Percentiles rank a stretch among this genome's conserved stretches.
Evolutionary conservation across 2,888 invertebrate species (phyloP).

Genomic region (Apotomis turbidana): DNA sequence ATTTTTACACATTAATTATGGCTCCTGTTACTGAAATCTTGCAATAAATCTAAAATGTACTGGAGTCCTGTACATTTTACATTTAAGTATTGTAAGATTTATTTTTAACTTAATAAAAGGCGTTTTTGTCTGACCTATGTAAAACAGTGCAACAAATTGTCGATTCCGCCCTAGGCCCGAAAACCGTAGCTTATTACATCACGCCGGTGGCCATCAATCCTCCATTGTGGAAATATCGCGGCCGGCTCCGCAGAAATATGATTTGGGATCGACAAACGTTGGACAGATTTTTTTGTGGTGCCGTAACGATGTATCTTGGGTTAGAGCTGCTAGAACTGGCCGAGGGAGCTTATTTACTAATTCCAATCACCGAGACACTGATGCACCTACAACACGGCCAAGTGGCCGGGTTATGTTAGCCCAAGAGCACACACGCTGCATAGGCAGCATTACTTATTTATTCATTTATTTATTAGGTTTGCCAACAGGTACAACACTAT

Average conservation of each 20-base stretch:
- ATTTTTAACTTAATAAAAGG: constrained; percentile 3
- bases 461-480: too few relatives aligned
- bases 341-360: neutral
- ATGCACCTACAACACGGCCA: too few relatives aligned
- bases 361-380: neutral
- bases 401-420: too few relatives aligned
- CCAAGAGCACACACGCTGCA: too few relatives aligned
- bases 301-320: constrained; percentile 34
- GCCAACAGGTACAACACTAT: too few relatives aligned
- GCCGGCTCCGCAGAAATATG: constrained; percentile 39
- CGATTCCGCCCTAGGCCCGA: neutral
- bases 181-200: constrained; percentile 27
- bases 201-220: constrained; percentile 35
- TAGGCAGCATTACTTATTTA: too few relatives aligned
- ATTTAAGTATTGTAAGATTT: too few relatives aligned
- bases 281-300: constrained; percentile 41
- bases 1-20: too few relatives aligned
- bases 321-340: constrained; percentile 29
- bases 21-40: too few relatives aligned
- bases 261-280: constrained; percentile 40
- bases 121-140: constrained; percentile 5
- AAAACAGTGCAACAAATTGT: constrained; percentile 32
- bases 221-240: constrained; percentile 42
- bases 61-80: too few relatives aligned
- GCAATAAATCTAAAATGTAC: too few relatives aligned